phyloP scores from a whole-genome alignment of 2,797 vertebrate species.

The Jordanella pulchra region DNA sequence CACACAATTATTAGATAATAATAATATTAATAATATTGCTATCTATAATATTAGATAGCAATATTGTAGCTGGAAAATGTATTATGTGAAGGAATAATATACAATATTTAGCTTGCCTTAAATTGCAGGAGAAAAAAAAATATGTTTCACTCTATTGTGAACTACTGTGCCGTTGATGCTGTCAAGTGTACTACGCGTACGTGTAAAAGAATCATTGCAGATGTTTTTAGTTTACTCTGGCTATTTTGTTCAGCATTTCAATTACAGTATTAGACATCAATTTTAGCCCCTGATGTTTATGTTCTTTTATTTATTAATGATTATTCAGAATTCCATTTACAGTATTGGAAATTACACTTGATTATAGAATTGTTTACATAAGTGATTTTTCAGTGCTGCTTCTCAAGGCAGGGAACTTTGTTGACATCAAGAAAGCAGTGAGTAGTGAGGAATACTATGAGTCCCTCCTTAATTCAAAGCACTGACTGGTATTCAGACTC shows the following conservation, averaged over 20 bases:
- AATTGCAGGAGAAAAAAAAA: background rate
- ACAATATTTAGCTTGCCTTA: background rate
- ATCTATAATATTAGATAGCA: constrained; percentile 2
- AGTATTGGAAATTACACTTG: too few species aligned
- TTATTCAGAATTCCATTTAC: background rate
- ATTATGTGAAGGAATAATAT: background rate
- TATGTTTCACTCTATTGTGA: background rate
- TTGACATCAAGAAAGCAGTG: too few species aligned
- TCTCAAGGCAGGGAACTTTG: too few species aligned
- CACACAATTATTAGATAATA: background rate
- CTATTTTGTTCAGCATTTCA: background rate
- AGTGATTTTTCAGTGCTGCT: too few species aligned
- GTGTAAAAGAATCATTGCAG: background rate
- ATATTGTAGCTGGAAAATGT: background rate
- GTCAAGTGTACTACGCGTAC: background rate
- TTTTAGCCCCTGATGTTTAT: background rate
- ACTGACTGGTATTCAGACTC: too few species aligned
- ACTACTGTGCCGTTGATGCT: background rate
- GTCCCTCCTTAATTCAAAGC: too few species aligned
- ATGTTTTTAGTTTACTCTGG: background rate
- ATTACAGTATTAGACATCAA: background rate
- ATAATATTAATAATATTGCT: background rate
- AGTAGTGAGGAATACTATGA: too few species aligned
- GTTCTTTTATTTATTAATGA: background rate
- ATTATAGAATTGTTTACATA: too few species aligned